Evolutionary conservation across 2,797 vertebrate species (phyloP), one percentile per base, ranked within the genome.

Genomic region (Thripadectes ignobilis): DNA sequence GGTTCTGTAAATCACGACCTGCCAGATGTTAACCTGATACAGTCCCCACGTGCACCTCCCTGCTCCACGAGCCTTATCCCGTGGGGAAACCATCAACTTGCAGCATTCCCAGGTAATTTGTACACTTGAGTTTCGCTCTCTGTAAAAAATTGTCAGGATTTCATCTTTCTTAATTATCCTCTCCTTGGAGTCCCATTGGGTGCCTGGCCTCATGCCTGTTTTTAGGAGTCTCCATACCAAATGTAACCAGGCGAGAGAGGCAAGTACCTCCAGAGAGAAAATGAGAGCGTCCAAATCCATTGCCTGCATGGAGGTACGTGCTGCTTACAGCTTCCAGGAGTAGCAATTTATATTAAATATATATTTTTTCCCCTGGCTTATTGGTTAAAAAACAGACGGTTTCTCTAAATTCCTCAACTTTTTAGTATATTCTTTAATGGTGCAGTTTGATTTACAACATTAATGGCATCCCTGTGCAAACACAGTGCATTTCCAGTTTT

Each of bases 21-120:
- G 92, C 84, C 78, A 67, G 62, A 88, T 41, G 73, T 71, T 85
- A 86, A 81, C 83, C 67, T 43, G 73, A 85, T 10, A 52, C 51
- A 43, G 46, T 41, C 81, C 75, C 63, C 76, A 49, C 13, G 2
- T 24, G 59, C 49, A 89, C 61, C 55, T 83, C 81, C 49, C 41
- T 1, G 6, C 57, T 61, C 74, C 34, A 23, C 52, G 36, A 89
- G 41, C 58, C 34, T 52, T 36, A 57, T 54, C 34, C 57, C 24
- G 0, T 2, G 30, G 65, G 86, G 86, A 94, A 39, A 59, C 17
- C 21, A 96, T 93, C 94, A 89, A 90, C 78, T 65, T 91, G 87
- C 95, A 91, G 88, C 92, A 41, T 86, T 97, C 94, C 86, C 92
- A 96, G 95, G 95, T 97, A 97, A 96, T 92, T 73, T 14, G 65